Percentiles rank a stretch among this genome's conserved stretches.
These are phyloP conservation scores for Climacteris rufus DNA, from an alignment of 2,113 vertebrate genomes.

Conservation along the genomic window DNA sequence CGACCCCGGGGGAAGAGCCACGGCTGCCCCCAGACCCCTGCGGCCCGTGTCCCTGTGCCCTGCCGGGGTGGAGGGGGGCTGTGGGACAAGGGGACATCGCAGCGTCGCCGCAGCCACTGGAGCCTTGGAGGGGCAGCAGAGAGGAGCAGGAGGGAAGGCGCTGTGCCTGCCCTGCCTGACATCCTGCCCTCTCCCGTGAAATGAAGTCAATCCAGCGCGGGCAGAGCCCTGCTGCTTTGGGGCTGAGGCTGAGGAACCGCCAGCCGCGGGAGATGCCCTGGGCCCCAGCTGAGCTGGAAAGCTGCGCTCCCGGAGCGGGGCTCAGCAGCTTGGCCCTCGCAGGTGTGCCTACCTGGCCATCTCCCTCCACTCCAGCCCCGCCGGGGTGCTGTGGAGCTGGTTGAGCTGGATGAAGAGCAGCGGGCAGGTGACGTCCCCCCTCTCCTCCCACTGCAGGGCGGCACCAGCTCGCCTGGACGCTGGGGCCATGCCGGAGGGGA, in stretches of 20 bases:
- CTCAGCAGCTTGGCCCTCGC: not conserved
- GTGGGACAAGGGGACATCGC: not conserved
- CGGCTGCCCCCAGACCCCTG: rapidly evolving
- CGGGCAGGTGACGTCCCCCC: not conserved
- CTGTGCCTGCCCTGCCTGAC: not conserved
- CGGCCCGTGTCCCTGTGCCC: rapidly evolving
- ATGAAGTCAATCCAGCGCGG: not conserved
- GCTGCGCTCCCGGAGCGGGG: not conserved
- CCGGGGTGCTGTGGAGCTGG: slow-evolving; percentile 63
- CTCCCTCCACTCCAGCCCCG: slow-evolving; percentile 70
- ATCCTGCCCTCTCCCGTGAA: not conserved
- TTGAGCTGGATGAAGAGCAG: slow-evolving; percentile 78
- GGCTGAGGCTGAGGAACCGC: not conserved
- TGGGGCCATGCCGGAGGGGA: not conserved
- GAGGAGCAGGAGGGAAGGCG: not conserved
- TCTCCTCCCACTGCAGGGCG: not conserved
- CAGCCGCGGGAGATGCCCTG: not conserved
- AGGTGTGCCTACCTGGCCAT: slow-evolving; percentile 67
- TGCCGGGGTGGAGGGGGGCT: rapidly evolving
- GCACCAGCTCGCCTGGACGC: not conserved
- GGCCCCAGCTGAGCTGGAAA: not conserved
- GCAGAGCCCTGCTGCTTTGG: not conserved
- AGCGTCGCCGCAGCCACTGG: not conserved
- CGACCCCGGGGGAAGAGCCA: rapidly evolving
- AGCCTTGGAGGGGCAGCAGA: not conserved